Percentiles rank a stretch among this genome's conserved stretches.
These are phyloP conservation scores for Drosophila leontia DNA, from an alignment of 1,140 invertebrate species.

Conservation along the genomic window DNA sequence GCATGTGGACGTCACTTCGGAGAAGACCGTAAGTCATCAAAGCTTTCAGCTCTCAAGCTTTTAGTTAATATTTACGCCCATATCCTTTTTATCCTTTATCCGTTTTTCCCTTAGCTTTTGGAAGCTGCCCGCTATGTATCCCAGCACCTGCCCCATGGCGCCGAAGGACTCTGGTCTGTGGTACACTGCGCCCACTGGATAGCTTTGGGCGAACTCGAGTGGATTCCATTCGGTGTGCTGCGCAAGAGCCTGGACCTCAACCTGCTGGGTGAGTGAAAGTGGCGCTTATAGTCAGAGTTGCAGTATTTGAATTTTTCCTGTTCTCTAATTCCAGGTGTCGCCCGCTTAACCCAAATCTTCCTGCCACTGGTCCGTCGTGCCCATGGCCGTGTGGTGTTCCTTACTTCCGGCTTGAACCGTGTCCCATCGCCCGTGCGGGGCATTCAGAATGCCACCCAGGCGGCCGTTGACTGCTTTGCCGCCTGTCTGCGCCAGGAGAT, in stretches of 20 bases:
- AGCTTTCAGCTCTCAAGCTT: constrained; percentile 12
- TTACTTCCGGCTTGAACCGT: constrained; percentile 90
- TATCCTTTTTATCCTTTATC: background rate
- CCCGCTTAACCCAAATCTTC: constrained; percentile 92
- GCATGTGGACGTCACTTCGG: constrained; percentile 91
- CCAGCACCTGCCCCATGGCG: constrained; percentile 91
- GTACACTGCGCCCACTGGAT: constrained; percentile 96
- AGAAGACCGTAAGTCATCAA: constrained; percentile 86
- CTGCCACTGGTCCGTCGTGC: constrained; percentile 91
- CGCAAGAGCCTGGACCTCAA: constrained; percentile 91
- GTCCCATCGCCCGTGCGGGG: constrained; percentile 91
- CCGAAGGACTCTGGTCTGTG: constrained; percentile 93
- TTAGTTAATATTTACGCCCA: constrained; percentile 13
- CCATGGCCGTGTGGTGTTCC: constrained; percentile 89
- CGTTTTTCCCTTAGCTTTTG: constrained; percentile 86
- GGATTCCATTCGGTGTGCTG: constrained; percentile 91
- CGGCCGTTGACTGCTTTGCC: constrained; percentile 92
- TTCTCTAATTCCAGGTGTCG: constrained; percentile 87
- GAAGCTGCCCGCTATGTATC: constrained; percentile 91
- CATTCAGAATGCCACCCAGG: constrained; percentile 91
- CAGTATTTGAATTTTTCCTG: background rate
- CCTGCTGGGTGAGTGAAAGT: constrained; percentile 87
- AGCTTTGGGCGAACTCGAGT: constrained; percentile 95
- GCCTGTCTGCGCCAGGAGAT: constrained; percentile 93
- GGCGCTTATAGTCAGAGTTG: constrained; percentile 18